Evolutionary conservation across 2,888 invertebrate genomes (phyloP), one percentile per base, ranked within the genome.

Genomic region (Yponomeuta evonymella): DNA sequence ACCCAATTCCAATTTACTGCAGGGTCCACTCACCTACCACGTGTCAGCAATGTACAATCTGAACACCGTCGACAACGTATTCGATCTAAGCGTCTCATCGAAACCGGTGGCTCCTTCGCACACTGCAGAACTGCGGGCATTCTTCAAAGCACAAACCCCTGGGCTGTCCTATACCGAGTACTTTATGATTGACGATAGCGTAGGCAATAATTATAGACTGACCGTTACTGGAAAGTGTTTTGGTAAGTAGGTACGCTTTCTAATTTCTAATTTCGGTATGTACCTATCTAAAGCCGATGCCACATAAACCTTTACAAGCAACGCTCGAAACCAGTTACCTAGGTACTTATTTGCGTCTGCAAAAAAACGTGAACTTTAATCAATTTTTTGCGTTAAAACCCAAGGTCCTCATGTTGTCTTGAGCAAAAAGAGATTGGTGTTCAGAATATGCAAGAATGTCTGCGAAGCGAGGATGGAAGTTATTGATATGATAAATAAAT

Each of bases 101-200:
- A 79, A 76, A 2, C 79, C 81, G 2, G 82, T 90, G 8, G 77
- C 82, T 30, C 82, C 89, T 0, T 78, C 79, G 9, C 81, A 86
- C 2, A 77, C 72, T 63, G 86, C 82, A 0, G 80, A 80, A 74
- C 78, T 90, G 1, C 81, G 73, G 71, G 79, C 90, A 63, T 65
- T 79, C 4, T 92, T 89, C 74, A 84, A 76, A 69, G 90, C 92
- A 0, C 84, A 82, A 68, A 79, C 86, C 15, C 78, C 86, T 0
- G 85, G 83, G 0, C 89, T 89, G 74, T 84, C 87, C 2, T 91
- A 85, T 75, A 90, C 90, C 0, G 90, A 92, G 65, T 90, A 92
- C 77, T 92, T 82, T 65, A 75, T 88, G 2, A 77, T 92, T 66
- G 89, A 89, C 63, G 89, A 91, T 72, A 84, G 84, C 0, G 78